Percentiles rank a stretch among this genome's conserved stretches.
Evolutionary conservation across 1,140 invertebrate species (phyloP).

Genomic region (Euschistus heros): DNA sequence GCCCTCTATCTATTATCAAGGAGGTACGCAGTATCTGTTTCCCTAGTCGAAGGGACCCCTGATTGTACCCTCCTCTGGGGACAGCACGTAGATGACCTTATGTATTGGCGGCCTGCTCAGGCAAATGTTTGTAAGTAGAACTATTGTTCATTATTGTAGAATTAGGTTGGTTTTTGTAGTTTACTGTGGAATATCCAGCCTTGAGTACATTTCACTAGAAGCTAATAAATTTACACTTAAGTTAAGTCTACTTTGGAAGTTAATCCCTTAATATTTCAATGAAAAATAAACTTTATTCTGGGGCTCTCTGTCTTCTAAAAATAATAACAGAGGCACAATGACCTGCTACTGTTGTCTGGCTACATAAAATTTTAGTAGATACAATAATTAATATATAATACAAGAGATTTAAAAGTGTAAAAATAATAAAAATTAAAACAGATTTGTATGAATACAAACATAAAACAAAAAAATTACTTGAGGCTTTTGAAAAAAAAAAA

Average conservation of each 20-base stretch:
- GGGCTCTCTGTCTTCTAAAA: no score
- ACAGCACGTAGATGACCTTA: conserved; percentile 49
- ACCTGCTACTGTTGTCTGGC: no score
- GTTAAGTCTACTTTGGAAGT: not conserved
- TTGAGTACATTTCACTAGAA: not conserved
- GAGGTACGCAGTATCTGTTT: conserved; percentile 58
- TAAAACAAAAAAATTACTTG: not conserved
- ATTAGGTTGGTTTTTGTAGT: not conserved
- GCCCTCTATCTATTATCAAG: conserved; percentile 58
- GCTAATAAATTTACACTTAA: not conserved
- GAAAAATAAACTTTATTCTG: not conserved
- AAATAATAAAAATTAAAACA: not conserved
- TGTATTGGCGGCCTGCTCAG: conserved; percentile 70
- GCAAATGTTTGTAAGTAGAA: conserved; percentile 60
- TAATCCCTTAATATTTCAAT: not conserved
- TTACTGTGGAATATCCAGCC: not conserved
- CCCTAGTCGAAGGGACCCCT: conserved; percentile 40
- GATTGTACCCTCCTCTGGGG: conserved; percentile 45
- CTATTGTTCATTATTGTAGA: not conserved
- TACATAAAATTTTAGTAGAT: not conserved
- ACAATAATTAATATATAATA: not conserved
- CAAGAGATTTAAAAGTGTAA: not conserved
- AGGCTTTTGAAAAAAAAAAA: not conserved
- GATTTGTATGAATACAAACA: not conserved
- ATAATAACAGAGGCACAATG: no score